Evolutionary conservation across 1,140 invertebrate species (phyloP).

Genomic region (Scaptomyza montana): DNA sequence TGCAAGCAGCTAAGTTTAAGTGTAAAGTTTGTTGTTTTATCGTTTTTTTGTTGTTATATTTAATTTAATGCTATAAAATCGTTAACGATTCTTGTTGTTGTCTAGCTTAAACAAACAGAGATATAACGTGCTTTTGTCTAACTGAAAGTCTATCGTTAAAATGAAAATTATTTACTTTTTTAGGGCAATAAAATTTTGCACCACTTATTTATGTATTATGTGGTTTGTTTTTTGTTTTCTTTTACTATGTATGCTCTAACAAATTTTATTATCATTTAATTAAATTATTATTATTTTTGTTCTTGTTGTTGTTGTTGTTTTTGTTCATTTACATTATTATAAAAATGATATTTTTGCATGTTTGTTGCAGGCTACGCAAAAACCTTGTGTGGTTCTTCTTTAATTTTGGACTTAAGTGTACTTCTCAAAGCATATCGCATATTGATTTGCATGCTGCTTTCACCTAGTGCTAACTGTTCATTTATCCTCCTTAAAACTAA

Average conservation of each 20-base stretch:
- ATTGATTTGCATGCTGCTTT: constrained; percentile 49
- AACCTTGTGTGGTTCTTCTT: constrained; percentile 53
- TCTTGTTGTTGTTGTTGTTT: constrained; percentile 11
- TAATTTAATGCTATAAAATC: constrained; percentile 65
- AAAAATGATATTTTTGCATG: constrained; percentile 73
- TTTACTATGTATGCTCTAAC: constrained; percentile 58
- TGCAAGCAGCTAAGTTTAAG: constrained; percentile 80
- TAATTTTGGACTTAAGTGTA: constrained; percentile 38
- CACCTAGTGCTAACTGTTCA: constrained; percentile 46
- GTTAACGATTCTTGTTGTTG: constrained; percentile 63
- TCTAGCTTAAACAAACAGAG: constrained; percentile 16
- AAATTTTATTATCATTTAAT: constrained; percentile 69
- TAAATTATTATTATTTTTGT: constrained; percentile 34
- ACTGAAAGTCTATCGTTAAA: constrained; percentile 28
- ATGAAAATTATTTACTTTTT: constrained; percentile 12
- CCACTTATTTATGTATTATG: constrained; percentile 27
- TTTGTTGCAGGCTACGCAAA: constrained; percentile 56
- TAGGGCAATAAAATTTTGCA: constrained; percentile 58
- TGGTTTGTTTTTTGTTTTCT: background rate
- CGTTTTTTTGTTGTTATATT: constrained; percentile 44
- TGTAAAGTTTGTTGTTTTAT: constrained; percentile 73
- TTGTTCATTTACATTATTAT: constrained; percentile 58
- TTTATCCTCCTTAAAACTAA: constrained; percentile 42
- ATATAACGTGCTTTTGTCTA: constrained; percentile 28
- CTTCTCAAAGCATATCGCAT: constrained; percentile 52